Conservation (phyloP, 2,113 vertebrate genomes). For the Tonatia bakeri region DNA sequence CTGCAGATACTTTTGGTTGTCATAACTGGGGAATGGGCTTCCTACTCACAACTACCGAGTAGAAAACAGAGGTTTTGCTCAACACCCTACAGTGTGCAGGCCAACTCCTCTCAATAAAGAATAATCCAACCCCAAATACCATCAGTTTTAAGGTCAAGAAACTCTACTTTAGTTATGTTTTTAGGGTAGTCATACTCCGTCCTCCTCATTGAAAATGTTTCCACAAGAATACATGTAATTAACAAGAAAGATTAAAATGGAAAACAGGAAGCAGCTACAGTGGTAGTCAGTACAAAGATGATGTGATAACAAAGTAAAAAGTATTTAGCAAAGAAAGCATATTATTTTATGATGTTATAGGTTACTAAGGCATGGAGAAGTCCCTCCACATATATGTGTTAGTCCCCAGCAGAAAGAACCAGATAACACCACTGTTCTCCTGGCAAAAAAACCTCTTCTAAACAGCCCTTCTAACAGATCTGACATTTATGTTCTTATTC, state of each 20-base stretch:
- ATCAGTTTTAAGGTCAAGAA: background rate
- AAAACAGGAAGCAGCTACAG: slow-evolving; percentile 18
- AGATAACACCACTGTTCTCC: background rate
- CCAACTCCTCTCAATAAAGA: background rate
- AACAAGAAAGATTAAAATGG: slow-evolving; percentile 1
- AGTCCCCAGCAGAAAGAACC: background rate
- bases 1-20: background rate
- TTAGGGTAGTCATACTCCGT: background rate
- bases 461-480: background rate
- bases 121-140: background rate
- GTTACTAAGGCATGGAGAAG: background rate
- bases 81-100: background rate
- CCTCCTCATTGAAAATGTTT: background rate
- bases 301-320: background rate
- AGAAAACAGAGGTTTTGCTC: background rate
- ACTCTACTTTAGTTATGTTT: background rate
- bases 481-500: background rate
- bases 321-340: background rate
- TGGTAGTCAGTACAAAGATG: background rate
- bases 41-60: background rate
- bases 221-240: background rate
- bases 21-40: background rate
- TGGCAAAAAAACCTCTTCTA: slow-evolving; percentile 9
- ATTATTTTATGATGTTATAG: background rate
- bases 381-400: background rate